Base-by-base conservation (phyloP, 2,888 invertebrate species). In the Hoplodrina blanda region DNA sequence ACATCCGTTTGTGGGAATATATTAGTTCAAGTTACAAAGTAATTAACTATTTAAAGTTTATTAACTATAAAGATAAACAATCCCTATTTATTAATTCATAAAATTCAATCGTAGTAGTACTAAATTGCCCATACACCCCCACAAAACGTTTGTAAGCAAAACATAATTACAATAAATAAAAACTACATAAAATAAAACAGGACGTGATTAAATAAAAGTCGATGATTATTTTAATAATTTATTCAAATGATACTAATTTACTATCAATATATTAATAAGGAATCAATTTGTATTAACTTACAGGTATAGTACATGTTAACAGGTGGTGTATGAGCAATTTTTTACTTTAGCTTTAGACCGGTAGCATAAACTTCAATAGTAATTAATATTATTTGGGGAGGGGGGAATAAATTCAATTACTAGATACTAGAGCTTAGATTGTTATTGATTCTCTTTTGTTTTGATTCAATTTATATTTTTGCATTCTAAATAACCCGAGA, bases 301-400 rank as follows among this genome's bases (percentile, higher is more conserved):
- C 88, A 87, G 88, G 88, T 86, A 90, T 92, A 93, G 89, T 92
- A 93, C 91, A 89, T 85, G 86, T 90, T 86, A 85, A 92, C 91
- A 92, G 92, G 94, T 94, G 95, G 95, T 95, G 95, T 95, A 95
- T 95, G 95, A 95, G 95, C 95, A 95, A 95, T 95, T 93, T 46
- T 46, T 46, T 46, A 46, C 46, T 46, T 46, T 17, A 46, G 5
- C 79, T 89, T 78, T 87, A 88, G 85, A 85, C 85, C 83, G 76
- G 71, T 84, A 84, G 72, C 80, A 79, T 77, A 81, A 71, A 72
- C 69, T 82, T 75, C 46, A 73, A 62, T 72, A 30, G 68, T 63
- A 41, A 41, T 41, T 41, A 41, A 46, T 19, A 64, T 57, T 54
- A 72, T 62, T 70, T 49, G 55, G 44, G 72, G 78, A 61, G 55